These are phyloP conservation scores for Chorisops tibialis DNA, from an alignment of 2,888 invertebrate species.

Conservation along the genomic window DNA sequence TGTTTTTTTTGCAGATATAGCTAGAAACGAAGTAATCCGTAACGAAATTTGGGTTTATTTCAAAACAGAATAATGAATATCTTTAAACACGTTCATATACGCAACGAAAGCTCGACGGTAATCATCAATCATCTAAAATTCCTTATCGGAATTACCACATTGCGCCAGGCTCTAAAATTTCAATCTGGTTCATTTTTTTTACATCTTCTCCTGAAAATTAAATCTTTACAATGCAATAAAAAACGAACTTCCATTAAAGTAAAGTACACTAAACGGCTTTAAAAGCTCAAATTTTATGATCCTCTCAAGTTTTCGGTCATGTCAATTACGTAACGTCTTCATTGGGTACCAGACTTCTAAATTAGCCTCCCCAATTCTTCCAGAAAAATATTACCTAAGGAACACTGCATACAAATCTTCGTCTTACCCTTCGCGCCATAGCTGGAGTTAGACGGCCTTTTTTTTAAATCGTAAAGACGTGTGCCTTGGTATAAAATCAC, in stretches of 20 bases:
- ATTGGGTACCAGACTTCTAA: neutral
- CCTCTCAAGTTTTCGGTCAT: constrained; percentile 14
- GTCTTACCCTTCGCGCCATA: too few species aligned
- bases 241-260: constrained; percentile 16
- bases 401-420: too few species aligned
- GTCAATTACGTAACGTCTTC: constrained; percentile 10
- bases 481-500: too few species aligned
- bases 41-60: too few species aligned
- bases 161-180: neutral
- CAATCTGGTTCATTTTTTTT: constrained; percentile 1
- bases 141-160: constrained; percentile 13
- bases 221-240: neutral
- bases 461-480: too few species aligned
- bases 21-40: too few species aligned
- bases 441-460: too few species aligned
- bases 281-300: constrained; percentile 19
- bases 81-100: too few species aligned
- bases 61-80: too few species aligned
- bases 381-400: neutral
- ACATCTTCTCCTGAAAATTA: neutral
- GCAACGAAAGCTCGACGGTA: neutral
- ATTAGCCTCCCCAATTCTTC: neutral
- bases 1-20: too few species aligned
- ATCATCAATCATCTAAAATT: constrained; percentile 11
- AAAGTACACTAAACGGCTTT: constrained; percentile 8